phyloP scores from a whole-genome alignment of 2,888 invertebrate genomes.

The Drosophila pseudotakahashii region DNA sequence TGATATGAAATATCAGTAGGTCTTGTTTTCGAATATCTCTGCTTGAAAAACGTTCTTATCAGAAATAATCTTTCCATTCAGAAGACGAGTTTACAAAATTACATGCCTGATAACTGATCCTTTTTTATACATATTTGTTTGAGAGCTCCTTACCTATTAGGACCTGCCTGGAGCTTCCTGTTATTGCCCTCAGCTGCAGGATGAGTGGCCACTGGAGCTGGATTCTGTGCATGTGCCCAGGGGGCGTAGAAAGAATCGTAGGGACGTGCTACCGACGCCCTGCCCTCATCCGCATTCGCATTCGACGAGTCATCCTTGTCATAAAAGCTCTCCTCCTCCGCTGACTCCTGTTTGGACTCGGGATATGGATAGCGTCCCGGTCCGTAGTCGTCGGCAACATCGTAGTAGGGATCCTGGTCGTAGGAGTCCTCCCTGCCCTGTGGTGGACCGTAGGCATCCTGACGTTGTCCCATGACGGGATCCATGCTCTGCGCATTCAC shows the following conservation, averaged over 20 bases:
- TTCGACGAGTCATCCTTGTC: slow-evolving; percentile 18
- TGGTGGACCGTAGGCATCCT: slow-evolving; percentile 48
- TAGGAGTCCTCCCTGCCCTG: slow-evolving; percentile 46
- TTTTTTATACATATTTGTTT: too few species aligned
- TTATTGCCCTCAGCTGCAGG: slow-evolving; percentile 38
- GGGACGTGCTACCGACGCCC: slow-evolving; percentile 49
- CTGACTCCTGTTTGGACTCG: slow-evolving; percentile 21
- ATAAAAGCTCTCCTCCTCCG: slow-evolving; percentile 15
- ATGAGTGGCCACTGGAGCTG: slow-evolving; percentile 34
- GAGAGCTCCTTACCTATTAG: slow-evolving; percentile 54
- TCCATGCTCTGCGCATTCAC: slow-evolving; percentile 56
- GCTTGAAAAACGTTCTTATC: neutral
- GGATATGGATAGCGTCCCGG: slow-evolving; percentile 24
- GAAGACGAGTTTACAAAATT: too few species aligned
- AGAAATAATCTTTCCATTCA: too few species aligned
- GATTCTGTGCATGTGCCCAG: slow-evolving; percentile 46
- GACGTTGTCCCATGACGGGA: slow-evolving; percentile 49
- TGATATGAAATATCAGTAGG: slow-evolving; percentile 1
- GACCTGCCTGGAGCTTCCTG: slow-evolving; percentile 51
- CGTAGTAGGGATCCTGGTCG: slow-evolving; percentile 59
- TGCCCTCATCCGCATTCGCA: slow-evolving; percentile 43
- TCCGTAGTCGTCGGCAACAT: slow-evolving; percentile 54
- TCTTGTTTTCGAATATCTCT: neutral
- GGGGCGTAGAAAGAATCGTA: slow-evolving; percentile 58
- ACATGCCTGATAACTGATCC: too few species aligned